phyloP scores from a whole-genome alignment of 2,888 invertebrate genomes.

The Schrankia costaestrigalis region DNA sequence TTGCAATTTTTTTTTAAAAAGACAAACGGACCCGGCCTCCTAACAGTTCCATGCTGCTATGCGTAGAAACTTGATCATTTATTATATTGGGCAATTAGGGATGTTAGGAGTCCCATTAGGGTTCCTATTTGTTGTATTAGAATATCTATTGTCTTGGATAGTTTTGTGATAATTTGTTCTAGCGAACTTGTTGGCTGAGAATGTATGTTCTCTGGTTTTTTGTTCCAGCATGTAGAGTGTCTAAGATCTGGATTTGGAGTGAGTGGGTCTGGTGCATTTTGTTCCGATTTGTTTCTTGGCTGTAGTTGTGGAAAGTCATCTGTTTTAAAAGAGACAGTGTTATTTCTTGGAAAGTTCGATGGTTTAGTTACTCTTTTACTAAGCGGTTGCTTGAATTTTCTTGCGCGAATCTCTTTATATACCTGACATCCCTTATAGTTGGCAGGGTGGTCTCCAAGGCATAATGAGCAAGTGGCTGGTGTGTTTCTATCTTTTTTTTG shows the following conservation, averaged over 20 bases:
- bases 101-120: too few relatives aligned
- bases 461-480: constrained; percentile 3
- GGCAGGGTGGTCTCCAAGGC: constrained; percentile 6
- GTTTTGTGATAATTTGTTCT: not conserved
- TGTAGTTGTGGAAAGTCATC: not conserved
- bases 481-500: constrained; percentile 1
- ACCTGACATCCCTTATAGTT: constrained; percentile 12
- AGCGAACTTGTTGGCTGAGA: constrained; percentile 6
- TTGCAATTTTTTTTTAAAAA: too few relatives aligned
- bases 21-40: too few relatives aligned
- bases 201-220: constrained; percentile 1
- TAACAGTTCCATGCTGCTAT: not conserved
- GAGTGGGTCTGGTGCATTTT: too few relatives aligned
- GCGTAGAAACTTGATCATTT: not conserved
- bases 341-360: not conserved
- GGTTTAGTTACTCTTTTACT: not conserved
- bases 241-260: not conserved
- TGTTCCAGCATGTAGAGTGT: not conserved
- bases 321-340: not conserved
- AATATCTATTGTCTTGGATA: too few relatives aligned
- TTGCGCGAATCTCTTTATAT: constrained; percentile 4
- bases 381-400: not conserved
- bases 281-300: not conserved
- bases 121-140: too few relatives aligned
- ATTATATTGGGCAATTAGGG: not conserved